A percentile compares a stretch with the other conserved stretches of the same genome.
phyloP scores from a whole-genome alignment of 2,797 vertebrate species.

The Cynodonichthys magdalenae region DNA sequence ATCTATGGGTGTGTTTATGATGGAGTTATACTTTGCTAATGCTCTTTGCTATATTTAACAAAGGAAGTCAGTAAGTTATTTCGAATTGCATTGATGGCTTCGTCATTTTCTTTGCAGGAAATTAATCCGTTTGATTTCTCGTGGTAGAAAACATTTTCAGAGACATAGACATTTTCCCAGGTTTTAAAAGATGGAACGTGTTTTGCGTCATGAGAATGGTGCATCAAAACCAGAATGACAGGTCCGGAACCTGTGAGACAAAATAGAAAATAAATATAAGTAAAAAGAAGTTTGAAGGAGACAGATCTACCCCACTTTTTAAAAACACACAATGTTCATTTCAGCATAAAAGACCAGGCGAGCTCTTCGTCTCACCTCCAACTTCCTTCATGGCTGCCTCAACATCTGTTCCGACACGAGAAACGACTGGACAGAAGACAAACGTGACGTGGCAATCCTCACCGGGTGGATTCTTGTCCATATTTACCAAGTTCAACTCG shows the following conservation, averaged over 20 bases:
- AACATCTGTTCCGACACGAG: slow-evolving; percentile 37
- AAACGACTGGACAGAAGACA: slow-evolving; percentile 60
- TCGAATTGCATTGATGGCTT: neutral
- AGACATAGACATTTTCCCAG: fast-evolving
- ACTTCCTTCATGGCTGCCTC: slow-evolving; percentile 12
- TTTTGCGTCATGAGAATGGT: slow-evolving; percentile 18
- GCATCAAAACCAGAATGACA: slow-evolving; percentile 68
- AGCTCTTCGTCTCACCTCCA: slow-evolving; percentile 33
- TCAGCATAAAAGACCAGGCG: neutral
- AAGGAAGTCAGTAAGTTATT: fast-evolving
- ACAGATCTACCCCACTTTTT: neutral
- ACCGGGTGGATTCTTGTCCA: fast-evolving
- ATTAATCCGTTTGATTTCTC: slow-evolving; percentile 25
- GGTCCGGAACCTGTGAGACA: slow-evolving; percentile 37
- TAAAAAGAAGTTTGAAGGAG: neutral
- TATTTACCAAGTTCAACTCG: fast-evolving
- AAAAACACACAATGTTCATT: neutral
- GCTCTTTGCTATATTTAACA: too few species aligned
- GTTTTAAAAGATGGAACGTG: fast-evolving
- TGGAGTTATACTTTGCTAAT: too few species aligned
- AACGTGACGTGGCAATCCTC: slow-evolving; percentile 17
- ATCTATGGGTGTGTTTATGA: too few species aligned
- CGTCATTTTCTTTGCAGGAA: neutral
- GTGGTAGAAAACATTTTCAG: slow-evolving; percentile 45
- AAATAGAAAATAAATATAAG: neutral